These are phyloP conservation scores for Lonchura striata DNA, from an alignment of 2,113 vertebrate species.

Conservation along the genomic window DNA sequence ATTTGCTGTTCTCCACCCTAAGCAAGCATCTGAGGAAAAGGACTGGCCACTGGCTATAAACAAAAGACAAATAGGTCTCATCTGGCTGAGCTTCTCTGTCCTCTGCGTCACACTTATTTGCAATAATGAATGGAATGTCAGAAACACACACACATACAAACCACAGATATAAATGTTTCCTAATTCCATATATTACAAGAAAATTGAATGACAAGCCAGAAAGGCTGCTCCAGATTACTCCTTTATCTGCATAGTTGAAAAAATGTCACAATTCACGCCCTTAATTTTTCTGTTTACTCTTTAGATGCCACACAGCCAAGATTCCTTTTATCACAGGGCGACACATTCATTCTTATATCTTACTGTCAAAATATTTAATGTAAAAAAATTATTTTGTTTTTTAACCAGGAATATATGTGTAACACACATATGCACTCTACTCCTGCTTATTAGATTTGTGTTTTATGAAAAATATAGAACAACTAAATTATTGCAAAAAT, in stretches of 20 bases:
- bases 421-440: neutral
- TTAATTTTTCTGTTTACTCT: neutral
- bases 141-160: neutral
- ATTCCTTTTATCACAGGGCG: neutral
- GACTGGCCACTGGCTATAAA: neutral
- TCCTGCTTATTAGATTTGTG: neutral
- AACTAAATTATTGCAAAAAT: neutral
- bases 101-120: neutral
- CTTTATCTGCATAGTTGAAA: neutral
- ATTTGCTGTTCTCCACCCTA: neutral
- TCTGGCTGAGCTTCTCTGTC: neutral
- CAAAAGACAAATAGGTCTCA: neutral
- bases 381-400: neutral
- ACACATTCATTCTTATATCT: neutral
- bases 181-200: neutral
- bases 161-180: neutral
- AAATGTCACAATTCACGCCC: neutral
- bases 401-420: neutral
- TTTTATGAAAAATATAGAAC: neutral
- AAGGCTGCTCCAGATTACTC: neutral
- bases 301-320: neutral
- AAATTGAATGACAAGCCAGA: neutral
- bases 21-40: neutral
- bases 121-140: neutral
- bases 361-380: neutral